phyloP scores from a whole-genome alignment of 2,888 invertebrate species.

The Apamea epomidion region DNA sequence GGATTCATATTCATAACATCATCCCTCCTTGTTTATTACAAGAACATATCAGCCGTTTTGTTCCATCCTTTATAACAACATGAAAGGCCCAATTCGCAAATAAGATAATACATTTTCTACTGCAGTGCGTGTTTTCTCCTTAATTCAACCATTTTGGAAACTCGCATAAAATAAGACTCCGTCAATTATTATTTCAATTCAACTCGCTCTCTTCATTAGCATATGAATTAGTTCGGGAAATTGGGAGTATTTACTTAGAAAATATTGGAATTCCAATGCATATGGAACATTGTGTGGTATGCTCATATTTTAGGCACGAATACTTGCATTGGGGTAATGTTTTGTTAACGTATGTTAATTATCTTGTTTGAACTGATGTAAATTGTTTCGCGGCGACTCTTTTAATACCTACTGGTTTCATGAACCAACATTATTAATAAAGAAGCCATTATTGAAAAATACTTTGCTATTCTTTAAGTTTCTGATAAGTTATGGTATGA shows the following conservation, averaged over 20 bases:
- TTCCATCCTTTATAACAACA: slow-evolving; percentile 76
- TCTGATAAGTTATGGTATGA: not conserved
- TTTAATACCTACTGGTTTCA: not conserved
- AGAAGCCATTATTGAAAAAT: not conserved
- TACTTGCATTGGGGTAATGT: slow-evolving; percentile 15
- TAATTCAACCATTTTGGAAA: slow-evolving; percentile 84
- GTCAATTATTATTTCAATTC: slow-evolving; percentile 65
- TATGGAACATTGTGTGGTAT: slow-evolving; percentile 16
- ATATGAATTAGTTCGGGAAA: slow-evolving; percentile 59
- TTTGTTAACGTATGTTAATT: slow-evolving; percentile 32
- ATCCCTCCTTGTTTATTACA: slow-evolving; percentile 74
- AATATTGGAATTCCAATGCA: slow-evolving; percentile 50
- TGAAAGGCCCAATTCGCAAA: slow-evolving; percentile 79
- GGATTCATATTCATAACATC: slow-evolving; percentile 72
- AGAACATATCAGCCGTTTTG: slow-evolving; percentile 73
- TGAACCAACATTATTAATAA: not conserved
- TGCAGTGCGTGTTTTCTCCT: slow-evolving; percentile 82
- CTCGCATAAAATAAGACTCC: slow-evolving; percentile 53
- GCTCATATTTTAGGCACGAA: slow-evolving; percentile 22
- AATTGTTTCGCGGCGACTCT: not conserved
- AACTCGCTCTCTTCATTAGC: slow-evolving; percentile 57
- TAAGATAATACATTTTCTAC: slow-evolving; percentile 76
- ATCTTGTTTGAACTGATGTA: slow-evolving; percentile 10
- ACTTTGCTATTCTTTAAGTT: not conserved
- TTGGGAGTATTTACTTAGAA: slow-evolving; percentile 53